These are phyloP conservation scores for Cataglyphis hispanica DNA, from an alignment of 1,140 invertebrate genomes.

Conservation along the genomic window DNA sequence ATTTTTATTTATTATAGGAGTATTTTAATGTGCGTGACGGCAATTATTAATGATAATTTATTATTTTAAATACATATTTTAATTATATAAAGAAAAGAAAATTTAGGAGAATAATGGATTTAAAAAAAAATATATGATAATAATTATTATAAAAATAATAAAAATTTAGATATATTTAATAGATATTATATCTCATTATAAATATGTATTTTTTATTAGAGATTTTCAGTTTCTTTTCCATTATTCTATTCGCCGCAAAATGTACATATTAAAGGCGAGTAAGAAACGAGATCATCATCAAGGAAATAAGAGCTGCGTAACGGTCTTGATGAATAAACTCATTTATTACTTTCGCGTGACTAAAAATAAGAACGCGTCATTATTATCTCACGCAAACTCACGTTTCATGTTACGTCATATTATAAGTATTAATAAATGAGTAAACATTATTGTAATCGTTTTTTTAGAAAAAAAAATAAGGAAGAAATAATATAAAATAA, in stretches of 20 bases:
- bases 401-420: not conserved
- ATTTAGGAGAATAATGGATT: not conserved
- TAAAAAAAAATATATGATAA: not conserved
- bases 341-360: constrained; percentile 29
- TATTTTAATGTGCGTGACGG: not conserved
- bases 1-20: not conserved
- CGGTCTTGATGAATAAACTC: not conserved
- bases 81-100: not conserved
- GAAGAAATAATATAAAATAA: not conserved
- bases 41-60: not conserved
- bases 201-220: not conserved
- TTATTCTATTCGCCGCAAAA: constrained; percentile 25
- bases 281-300: not conserved
- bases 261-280: not conserved
- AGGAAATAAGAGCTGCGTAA: not conserved
- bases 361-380: constrained; percentile 20
- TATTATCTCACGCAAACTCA: not conserved
- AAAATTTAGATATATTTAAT: not conserved
- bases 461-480: not conserved
- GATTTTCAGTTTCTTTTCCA: not conserved
- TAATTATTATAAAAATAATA: not conserved
- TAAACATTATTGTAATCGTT: not conserved
- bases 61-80: too few relatives aligned
- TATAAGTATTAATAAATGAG: not conserved
- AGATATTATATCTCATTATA: not conserved